Base-by-base conservation (phyloP, 2,888 invertebrate genomes). In the Torymus texanus region DNA sequence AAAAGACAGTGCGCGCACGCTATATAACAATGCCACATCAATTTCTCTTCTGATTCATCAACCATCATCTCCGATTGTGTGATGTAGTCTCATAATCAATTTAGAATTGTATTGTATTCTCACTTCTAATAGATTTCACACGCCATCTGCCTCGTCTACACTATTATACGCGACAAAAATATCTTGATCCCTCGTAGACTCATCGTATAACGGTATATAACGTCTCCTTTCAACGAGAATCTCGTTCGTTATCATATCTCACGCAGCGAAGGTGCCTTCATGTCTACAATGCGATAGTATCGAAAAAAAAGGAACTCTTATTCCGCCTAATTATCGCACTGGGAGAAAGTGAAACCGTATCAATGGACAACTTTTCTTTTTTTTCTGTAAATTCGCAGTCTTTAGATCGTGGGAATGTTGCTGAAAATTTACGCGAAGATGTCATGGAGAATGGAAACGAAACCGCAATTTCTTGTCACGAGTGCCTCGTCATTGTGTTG, bases 291-390 rank as follows among this genome's bases (percentile, higher is more conserved):
- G 16, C 12, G 62, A 62, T 59, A 59, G 8, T 18, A 62, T 62
- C 55, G 29, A 13, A 21, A 73, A 53, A 72, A 67, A 55, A 73
- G 41, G 53, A 62, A n/a, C 58, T 66, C 24, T 75, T 75, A 75
- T 75, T 75, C 51, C 66, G 16, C 10, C 67, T 75, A 75, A 75
- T 65, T 65, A 66, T 59, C 61, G 0, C 58, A 41, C 41, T 1
- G 13, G 29, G 74, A 65, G 75, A 75, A 75, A 75, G 75, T 75
- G 61, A 75, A 67, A 53, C 67, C 24, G 58, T 21, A 50, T n/a
- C 58, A 41, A 41, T 41, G 41, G 8, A 18, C 14, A 13, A 18
- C 11, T 41, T 50, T 55, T 63, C 14, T 55, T 62, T 73, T 73
- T 73, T 14, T 16, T 51, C 41, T 41, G 10, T 41, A 41, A 41